Conservation (phyloP, 2,113 vertebrate genomes). For the Gallinago jamesoni region DNA sequence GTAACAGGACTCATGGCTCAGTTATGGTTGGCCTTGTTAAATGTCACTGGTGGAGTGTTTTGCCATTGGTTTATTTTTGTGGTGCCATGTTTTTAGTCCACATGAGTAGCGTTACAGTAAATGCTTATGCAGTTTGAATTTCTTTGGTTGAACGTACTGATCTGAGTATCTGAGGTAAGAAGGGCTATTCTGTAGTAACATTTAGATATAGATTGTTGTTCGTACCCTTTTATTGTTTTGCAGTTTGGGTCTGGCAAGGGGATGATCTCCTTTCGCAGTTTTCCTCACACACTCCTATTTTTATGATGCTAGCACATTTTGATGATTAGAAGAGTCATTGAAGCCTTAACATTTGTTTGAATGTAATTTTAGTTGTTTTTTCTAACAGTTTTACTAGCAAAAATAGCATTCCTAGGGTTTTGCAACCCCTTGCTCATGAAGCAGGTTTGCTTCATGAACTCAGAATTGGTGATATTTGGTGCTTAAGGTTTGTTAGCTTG, state of each 20-base stretch:
- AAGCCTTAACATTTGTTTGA: background rate
- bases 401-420: background rate
- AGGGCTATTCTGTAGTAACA: background rate
- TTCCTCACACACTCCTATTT: background rate
- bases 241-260: background rate
- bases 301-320: accelerated
- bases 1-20: background rate
- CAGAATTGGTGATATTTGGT: background rate
- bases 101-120: background rate
- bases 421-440: background rate
- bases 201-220: background rate
- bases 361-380: background rate
- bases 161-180: background rate
- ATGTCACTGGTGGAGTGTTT: background rate
- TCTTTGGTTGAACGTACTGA: background rate
- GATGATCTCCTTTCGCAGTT: background rate
- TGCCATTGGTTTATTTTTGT: background rate
- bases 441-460: background rate
- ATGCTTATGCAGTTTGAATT: background rate
- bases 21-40: background rate
- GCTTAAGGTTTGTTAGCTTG: background rate
- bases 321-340: background rate
- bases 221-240: background rate
- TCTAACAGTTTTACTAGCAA: background rate
- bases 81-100: background rate